These are phyloP conservation scores for Rhagonycha fulva DNA, from an alignment of 2,888 invertebrate species.

Conservation along the genomic window DNA sequence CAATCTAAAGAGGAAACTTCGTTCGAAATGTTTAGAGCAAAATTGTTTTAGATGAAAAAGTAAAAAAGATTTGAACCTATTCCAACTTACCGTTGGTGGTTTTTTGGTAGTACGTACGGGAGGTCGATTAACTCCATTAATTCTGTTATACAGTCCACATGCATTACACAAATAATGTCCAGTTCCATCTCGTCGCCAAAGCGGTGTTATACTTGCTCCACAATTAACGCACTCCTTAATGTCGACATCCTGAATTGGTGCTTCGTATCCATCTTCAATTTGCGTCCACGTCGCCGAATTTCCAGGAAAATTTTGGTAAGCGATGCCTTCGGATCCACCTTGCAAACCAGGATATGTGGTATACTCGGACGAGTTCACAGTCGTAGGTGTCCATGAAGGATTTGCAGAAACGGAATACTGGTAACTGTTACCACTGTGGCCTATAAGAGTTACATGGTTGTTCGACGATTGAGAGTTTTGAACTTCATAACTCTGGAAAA, in stretches of 20 bases:
- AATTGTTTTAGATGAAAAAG: not conserved
- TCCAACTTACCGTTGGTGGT: slow-evolving; percentile 61
- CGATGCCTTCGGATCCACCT: slow-evolving; percentile 12
- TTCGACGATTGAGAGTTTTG: slow-evolving; percentile 59
- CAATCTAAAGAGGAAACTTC: no score
- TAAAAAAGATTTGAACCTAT: not conserved
- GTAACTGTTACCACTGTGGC: slow-evolving; percentile 56
- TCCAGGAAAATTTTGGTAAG: slow-evolving; percentile 15
- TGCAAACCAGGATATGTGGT: slow-evolving; percentile 15
- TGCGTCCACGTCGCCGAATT: slow-evolving; percentile 9
- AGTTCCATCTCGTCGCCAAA: slow-evolving; percentile 86
- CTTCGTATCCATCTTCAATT: slow-evolving; percentile 37
- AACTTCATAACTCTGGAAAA: slow-evolving; percentile 56
- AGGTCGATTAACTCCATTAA: slow-evolving; percentile 76
- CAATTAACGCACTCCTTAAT: slow-evolving; percentile 76
- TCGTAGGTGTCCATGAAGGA: slow-evolving; percentile 35
- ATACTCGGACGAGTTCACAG: slow-evolving; percentile 22
- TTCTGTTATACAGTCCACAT: slow-evolving; percentile 68
- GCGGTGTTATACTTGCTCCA: slow-evolving; percentile 69
- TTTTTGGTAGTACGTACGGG: slow-evolving; percentile 71
- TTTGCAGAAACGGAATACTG: slow-evolving; percentile 51
- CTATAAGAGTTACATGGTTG: slow-evolving; percentile 64
- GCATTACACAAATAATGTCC: slow-evolving; percentile 89
- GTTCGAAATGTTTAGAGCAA: not conserved
- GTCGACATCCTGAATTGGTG: slow-evolving; percentile 58